Conservation (phyloP, 2,113 vertebrate species). For the Rhombomys opimus region DNA sequence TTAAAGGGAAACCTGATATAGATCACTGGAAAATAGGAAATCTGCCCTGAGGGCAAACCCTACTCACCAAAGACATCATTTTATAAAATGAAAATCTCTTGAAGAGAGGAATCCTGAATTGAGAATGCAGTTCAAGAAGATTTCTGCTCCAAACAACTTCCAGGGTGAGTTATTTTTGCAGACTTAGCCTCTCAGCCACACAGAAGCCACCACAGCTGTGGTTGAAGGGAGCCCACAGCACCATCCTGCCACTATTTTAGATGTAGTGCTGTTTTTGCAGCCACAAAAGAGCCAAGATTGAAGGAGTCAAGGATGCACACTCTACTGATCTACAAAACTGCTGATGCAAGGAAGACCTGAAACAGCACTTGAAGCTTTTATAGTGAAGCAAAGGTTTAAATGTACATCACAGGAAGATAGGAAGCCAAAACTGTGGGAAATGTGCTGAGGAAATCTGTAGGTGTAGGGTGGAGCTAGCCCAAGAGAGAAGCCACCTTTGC, state of each 20-base stretch:
- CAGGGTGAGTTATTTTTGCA: neutral
- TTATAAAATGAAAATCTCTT: neutral
- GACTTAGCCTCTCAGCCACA: neutral
- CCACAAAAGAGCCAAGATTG: neutral
- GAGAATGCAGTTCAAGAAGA: neutral
- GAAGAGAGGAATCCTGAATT: neutral
- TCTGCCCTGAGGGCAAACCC: neutral
- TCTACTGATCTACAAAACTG: neutral
- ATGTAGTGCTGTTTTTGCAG: neutral
- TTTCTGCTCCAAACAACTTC: neutral
- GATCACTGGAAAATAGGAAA: neutral
- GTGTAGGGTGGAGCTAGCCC: neutral
- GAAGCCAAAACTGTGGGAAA: no score
- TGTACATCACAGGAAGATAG: no score
- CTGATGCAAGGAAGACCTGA: neutral
- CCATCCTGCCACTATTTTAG: neutral
- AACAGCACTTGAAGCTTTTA: neutral
- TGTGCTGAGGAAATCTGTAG: neutral
- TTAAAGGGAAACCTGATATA: neutral
- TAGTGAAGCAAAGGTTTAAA: neutral
- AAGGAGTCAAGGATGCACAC: neutral
- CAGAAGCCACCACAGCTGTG: neutral
- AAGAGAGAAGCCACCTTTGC: neutral
- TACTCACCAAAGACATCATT: neutral
- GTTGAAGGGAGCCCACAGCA: neutral